Evolutionary conservation across 2,797 vertebrate species (phyloP).

Genomic region (Sternarchorhynchus goeldii): DNA sequence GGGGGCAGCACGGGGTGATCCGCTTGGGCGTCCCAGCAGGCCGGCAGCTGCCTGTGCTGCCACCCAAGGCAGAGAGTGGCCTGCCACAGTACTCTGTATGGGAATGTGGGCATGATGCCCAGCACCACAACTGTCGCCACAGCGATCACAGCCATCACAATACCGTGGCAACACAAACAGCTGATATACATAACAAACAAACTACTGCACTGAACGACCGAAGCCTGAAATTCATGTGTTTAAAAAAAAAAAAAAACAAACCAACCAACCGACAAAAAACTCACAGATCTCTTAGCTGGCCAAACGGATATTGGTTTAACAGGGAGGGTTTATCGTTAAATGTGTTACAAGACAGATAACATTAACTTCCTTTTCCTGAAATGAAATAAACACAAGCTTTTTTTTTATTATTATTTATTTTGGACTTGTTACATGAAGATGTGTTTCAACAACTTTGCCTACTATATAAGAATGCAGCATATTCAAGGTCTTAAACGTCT

Average conservation of each 20-base stretch:
- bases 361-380: too few species aligned
- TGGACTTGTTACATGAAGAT: too few species aligned
- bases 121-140: background rate
- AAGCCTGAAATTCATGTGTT: too few species aligned
- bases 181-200: slow-evolving; percentile 1
- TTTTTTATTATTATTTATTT: too few species aligned
- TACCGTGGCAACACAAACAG: slow-evolving; percentile 16
- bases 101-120: slow-evolving; percentile 25
- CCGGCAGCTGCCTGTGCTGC: slow-evolving; percentile 11
- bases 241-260: too few species aligned
- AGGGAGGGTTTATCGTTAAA: too few species aligned
- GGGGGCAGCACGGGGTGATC: background rate
- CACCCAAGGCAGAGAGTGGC: slow-evolving; percentile 24
- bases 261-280: too few species aligned
- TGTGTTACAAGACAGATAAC: too few species aligned
- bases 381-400: too few species aligned
- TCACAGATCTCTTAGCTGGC: too few species aligned
- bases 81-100: slow-evolving; percentile 20
- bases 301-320: too few species aligned
- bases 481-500: background rate
- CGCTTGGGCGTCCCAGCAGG: background rate
- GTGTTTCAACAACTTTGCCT: background rate
- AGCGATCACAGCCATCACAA: slow-evolving; percentile 6
- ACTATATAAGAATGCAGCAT: background rate
- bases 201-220: too few species aligned